Evolutionary conservation across 2,797 vertebrate genomes (phyloP).

Genomic region (Clangula hyemalis): DNA sequence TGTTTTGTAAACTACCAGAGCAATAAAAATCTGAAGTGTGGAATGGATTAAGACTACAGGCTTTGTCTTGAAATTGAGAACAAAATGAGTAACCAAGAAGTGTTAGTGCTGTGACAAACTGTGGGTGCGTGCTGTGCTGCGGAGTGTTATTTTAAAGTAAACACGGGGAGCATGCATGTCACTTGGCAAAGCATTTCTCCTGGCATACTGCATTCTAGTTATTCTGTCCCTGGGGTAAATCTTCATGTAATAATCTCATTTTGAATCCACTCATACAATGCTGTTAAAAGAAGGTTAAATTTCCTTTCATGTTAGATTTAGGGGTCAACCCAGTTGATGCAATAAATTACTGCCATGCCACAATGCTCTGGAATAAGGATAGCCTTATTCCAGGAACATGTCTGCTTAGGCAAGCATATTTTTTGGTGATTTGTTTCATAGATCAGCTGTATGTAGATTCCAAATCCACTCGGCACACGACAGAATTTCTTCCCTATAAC

Average conservation of each 20-base stretch:
- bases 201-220: neutral
- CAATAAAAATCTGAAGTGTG: neutral
- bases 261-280: neutral
- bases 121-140: rapidly evolving
- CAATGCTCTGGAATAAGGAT: neutral
- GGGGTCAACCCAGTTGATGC: neutral
- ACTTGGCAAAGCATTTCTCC: neutral
- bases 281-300: neutral
- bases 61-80: neutral
- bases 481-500: neutral
- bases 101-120: rapidly evolving
- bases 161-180: rapidly evolving
- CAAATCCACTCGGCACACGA: neutral
- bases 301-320: neutral
- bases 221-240: neutral
- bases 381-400: neutral
- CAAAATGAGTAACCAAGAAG: rapidly evolving
- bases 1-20: neutral
- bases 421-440: neutral
- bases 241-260: neutral
- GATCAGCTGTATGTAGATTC: neutral
- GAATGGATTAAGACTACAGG: neutral
- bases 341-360: neutral
- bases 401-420: rapidly evolving
- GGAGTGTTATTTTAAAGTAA: neutral